A percentile compares a stretch with the other conserved stretches of the same genome.
Conservation (phyloP, 1,140 invertebrate species). For the Melitaea cinxia region DNA sequence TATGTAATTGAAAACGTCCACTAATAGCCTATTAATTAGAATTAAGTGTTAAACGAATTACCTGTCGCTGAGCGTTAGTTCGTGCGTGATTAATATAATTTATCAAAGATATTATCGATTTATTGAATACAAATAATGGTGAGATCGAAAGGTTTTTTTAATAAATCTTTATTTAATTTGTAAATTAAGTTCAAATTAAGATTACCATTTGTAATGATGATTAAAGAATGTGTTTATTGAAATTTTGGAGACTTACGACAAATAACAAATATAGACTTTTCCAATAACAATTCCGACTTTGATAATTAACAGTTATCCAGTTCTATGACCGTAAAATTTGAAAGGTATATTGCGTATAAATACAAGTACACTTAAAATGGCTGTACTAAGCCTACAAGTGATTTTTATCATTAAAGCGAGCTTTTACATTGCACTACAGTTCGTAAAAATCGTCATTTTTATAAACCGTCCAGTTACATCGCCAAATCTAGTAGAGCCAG, state of each 20-base stretch:
- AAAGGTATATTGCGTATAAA: no score
- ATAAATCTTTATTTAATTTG: conserved; percentile 15
- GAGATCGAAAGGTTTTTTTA: conserved; percentile 19
- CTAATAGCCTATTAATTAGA: conserved; percentile 74
- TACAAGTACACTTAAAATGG: no score
- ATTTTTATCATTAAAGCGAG: no score
- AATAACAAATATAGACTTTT: no score
- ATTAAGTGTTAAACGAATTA: conserved; percentile 62
- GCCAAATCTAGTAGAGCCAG: no score
- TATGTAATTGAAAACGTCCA: conserved; percentile 68
- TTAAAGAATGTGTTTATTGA: neutral
- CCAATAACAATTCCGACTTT: no score
- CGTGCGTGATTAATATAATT: conserved; percentile 45
- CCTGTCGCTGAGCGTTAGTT: conserved; percentile 41
- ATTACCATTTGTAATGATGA: neutral
- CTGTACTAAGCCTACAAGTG: no score
- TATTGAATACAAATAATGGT: neutral
- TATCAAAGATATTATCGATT: conserved; percentile 33
- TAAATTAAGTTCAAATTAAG: conserved; percentile 21
- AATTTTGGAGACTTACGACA: neutral
- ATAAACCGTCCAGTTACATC: no score
- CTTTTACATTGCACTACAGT: no score
- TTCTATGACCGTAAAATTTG: no score
- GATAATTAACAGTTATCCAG: no score
- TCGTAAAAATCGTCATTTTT: no score